These are phyloP conservation scores for Blennius ocellaris DNA, from an alignment of 2,113 vertebrate species.

Conservation along the genomic window DNA sequence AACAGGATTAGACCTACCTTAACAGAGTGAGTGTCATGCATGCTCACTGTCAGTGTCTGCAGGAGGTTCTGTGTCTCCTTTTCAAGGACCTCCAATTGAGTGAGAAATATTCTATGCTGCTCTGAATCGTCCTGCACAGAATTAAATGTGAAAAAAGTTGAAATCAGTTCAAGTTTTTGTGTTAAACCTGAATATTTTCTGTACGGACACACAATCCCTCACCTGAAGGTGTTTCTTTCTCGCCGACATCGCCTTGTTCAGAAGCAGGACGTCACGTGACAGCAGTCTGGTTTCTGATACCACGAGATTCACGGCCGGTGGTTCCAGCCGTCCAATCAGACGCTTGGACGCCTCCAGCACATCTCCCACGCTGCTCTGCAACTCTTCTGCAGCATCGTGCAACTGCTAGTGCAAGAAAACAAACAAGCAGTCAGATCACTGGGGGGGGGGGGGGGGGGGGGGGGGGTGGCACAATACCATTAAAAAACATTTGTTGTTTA, in stretches of 20 bases:
- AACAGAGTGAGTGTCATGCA: constrained; percentile 60
- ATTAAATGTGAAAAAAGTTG: not conserved
- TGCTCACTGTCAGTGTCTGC: constrained; percentile 58
- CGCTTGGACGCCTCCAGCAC: constrained; percentile 77
- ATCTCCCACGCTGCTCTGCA: constrained; percentile 71
- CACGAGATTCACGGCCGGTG: constrained; percentile 66
- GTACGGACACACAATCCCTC: constrained; percentile 3
- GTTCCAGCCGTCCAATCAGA: constrained; percentile 76
- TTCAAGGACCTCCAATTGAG: constrained; percentile 81
- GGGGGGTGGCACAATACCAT: too few species aligned
- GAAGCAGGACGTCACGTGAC: constrained; percentile 80
- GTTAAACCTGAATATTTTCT: not conserved
- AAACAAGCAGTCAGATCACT: too few species aligned
- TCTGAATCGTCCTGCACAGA: constrained; percentile 73
- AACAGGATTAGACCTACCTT: constrained; percentile 61
- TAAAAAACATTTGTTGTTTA: too few species aligned
- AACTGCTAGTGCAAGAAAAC: constrained; percentile 75
- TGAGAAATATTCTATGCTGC: constrained; percentile 81
- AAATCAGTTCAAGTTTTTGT: not conserved
- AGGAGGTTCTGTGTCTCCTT: constrained; percentile 67
- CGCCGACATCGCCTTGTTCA: constrained; percentile 81
- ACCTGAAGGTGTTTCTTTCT: constrained; percentile 86
- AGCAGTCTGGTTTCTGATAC: constrained; percentile 77
- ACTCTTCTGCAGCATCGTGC: constrained; percentile 73
- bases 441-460: too few species aligned